phyloP scores from a whole-genome alignment of 2,888 invertebrate species.

The Aspidapion aeneum region DNA sequence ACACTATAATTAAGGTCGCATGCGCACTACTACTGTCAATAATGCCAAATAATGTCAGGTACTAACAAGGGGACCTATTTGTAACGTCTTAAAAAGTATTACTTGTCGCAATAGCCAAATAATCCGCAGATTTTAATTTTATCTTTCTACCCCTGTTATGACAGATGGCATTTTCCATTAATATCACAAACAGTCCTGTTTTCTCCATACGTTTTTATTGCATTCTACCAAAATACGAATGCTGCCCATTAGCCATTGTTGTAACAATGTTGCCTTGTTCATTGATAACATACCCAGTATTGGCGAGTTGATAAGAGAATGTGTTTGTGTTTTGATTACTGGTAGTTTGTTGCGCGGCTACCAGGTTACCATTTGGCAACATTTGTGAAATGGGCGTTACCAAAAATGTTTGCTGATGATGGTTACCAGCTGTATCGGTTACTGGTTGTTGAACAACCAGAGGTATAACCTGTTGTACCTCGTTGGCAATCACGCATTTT shows the following conservation, averaged over 20 bases:
- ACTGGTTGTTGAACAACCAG: slow-evolving; percentile 55
- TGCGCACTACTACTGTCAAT: too few relatives aligned
- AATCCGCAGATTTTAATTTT: too few relatives aligned
- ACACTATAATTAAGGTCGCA: too few relatives aligned
- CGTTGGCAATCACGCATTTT: slow-evolving; percentile 57
- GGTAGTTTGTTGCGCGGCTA: slow-evolving; percentile 42
- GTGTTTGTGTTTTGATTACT: slow-evolving; percentile 44
- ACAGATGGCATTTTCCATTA: too few relatives aligned
- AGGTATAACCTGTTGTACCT: slow-evolving; percentile 60
- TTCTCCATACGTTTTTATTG: too few relatives aligned
- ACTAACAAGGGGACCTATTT: too few relatives aligned
- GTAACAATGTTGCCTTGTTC: slow-evolving; percentile 49
- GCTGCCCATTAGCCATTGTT: slow-evolving; percentile 47
- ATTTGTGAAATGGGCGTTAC: slow-evolving; percentile 65
- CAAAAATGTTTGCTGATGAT: slow-evolving; percentile 62
- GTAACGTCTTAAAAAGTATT: too few relatives aligned
- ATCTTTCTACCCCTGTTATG: too few relatives aligned
- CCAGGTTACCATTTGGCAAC: slow-evolving; percentile 50
- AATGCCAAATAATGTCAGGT: too few relatives aligned
- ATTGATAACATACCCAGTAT: slow-evolving; percentile 48
- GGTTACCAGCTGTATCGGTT: slow-evolving; percentile 41
- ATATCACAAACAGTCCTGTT: too few relatives aligned
- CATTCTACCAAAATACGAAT: slow-evolving; percentile 48
- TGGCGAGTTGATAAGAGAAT: slow-evolving; percentile 47
- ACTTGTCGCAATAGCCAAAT: too few relatives aligned